Conservation (phyloP, 2,888 invertebrate genomes). For the Bembecia ichneumoniformis region DNA sequence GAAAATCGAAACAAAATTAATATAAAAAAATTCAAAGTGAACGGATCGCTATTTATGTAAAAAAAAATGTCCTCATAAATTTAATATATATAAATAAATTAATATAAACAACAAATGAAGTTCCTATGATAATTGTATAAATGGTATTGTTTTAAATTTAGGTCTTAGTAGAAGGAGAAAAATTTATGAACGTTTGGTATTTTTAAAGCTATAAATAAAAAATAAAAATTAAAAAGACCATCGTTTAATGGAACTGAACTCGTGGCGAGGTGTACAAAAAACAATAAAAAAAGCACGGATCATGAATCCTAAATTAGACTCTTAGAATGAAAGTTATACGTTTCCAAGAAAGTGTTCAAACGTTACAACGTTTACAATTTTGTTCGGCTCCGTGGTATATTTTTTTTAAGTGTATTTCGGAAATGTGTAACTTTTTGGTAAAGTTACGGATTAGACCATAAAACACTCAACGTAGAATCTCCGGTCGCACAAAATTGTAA, state of each 20-base stretch:
- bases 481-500: conserved; percentile 28
- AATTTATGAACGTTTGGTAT: conserved; percentile 70
- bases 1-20: conserved; percentile 19
- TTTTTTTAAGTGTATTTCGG: conserved; percentile 42
- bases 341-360: conserved; percentile 70
- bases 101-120: conserved; percentile 72
- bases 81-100: conserved; percentile 69
- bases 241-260: conserved; percentile 56
- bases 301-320: conserved; percentile 67
- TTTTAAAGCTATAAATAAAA: conserved; percentile 66
- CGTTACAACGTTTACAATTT: conserved; percentile 23
- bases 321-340: conserved; percentile 62
- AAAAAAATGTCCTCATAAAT: conserved; percentile 58
- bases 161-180: conserved; percentile 70
- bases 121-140: conserved; percentile 73
- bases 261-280: conserved; percentile 55
- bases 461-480: conserved; percentile 17
- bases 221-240: conserved; percentile 22
- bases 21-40: conserved; percentile 50
- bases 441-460: conserved; percentile 31
- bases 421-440: conserved; percentile 33
- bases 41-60: conserved; percentile 72
- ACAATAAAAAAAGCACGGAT: conserved; percentile 57
- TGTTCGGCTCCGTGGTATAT: conserved; percentile 24
- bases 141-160: conserved; percentile 72